phyloP scores from a whole-genome alignment of 2,888 invertebrate species.

The Melanargia galathea region DNA sequence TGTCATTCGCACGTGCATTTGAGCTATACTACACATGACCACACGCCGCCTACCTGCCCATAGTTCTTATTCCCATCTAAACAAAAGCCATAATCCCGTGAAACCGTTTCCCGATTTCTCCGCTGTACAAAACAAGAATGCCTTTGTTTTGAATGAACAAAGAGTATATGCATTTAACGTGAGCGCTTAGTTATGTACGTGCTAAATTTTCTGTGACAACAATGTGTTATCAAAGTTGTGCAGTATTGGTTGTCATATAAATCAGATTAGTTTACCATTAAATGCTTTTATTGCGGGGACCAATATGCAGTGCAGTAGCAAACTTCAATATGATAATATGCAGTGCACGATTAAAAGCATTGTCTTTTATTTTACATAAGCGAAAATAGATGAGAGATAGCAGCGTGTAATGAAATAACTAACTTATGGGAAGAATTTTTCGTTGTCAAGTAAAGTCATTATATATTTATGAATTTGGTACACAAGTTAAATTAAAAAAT shows the following conservation, averaged over 20 bases:
- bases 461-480: too few relatives aligned
- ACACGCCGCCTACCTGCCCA: constrained; percentile 8
- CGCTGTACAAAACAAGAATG: constrained; percentile 43
- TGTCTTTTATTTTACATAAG: not conserved
- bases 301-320: constrained; percentile 5
- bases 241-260: constrained; percentile 33
- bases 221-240: constrained; percentile 36
- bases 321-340: not conserved
- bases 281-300: constrained; percentile 14
- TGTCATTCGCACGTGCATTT: constrained; percentile 57
- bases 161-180: constrained; percentile 42
- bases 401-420: too few relatives aligned
- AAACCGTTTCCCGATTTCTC: constrained; percentile 19
- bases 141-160: constrained; percentile 56
- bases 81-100: constrained; percentile 25
- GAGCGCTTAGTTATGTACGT: constrained; percentile 39
- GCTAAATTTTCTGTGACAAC: constrained; percentile 40
- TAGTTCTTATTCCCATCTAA: constrained; percentile 27
- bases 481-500: too few relatives aligned
- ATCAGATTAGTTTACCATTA: constrained; percentile 27
- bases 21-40: constrained; percentile 44
- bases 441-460: too few relatives aligned
- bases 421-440: too few relatives aligned
- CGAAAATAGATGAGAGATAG: too few relatives aligned
- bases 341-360: not conserved